Conservation (phyloP, 2,888 invertebrate genomes). For the Philhelius pedissequus region DNA sequence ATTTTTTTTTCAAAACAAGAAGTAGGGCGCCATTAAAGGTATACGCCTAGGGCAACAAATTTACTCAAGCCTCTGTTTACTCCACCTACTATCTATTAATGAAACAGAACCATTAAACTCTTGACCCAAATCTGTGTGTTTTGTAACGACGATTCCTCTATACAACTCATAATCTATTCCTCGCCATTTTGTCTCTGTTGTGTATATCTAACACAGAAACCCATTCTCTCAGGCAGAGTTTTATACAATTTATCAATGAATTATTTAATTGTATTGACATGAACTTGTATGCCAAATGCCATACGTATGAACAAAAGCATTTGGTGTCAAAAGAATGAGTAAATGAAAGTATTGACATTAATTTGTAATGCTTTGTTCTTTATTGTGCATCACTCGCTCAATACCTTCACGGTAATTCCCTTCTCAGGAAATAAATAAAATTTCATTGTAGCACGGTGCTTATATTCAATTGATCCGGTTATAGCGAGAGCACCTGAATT, state of each 20-base stretch:
- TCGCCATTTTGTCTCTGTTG: background rate
- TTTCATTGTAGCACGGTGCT: background rate
- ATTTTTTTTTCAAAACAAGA: too few relatives aligned
- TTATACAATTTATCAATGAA: constrained; percentile 29
- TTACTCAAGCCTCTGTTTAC: background rate
- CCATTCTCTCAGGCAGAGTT: background rate
- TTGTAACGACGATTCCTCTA: background rate
- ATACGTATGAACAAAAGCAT: background rate
- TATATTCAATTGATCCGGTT: constrained; percentile 33
- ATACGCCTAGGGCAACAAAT: too few relatives aligned
- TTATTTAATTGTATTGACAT: constrained; percentile 31
- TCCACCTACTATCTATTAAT: background rate
- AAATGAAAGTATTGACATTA: constrained; percentile 3
- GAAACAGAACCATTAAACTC: background rate
- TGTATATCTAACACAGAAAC: background rate
- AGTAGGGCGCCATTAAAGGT: too few relatives aligned
- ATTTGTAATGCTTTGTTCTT: constrained; percentile 23
- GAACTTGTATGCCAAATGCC: background rate
- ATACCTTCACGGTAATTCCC: background rate
- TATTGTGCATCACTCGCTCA: background rate
- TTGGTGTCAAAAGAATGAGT: constrained; percentile 1
- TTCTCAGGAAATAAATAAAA: constrained; percentile 30
- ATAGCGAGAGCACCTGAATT: constrained; percentile 38
- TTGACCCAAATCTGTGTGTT: background rate
- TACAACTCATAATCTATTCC: constrained; percentile 6